Evolutionary conservation across 2,888 invertebrate genomes (phyloP), one percentile per base, ranked within the genome.

Genomic region (Phymatocera aterrima): DNA sequence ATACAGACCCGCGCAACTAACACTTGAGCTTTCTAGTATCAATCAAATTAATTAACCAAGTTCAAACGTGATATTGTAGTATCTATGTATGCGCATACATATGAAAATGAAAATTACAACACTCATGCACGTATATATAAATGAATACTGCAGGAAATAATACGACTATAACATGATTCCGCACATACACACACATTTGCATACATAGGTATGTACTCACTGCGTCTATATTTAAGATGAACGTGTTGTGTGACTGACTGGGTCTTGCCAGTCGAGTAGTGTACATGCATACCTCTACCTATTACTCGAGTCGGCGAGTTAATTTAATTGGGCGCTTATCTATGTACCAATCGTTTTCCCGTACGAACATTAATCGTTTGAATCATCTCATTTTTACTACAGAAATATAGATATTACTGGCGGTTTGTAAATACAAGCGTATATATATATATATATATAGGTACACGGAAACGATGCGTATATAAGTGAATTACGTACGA

Each of bases 301-400:
- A n/a, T n/a, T n/a, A n/a, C n/a, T n/a, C n/a, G n/a, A 61, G n/a
- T 34, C 61, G 34, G 10, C 64, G 18, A 65, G 72, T 72, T 34
- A 34, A 72, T 72, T 72, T 72, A 72, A 51, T 72, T 72, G 51
- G 72, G 31, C 28, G n/a, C 64, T 72, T 72, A 72, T 72, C 72
- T 72, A 28, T 10, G n/a, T n/a, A 51, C 72, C 72, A 51, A 72
- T 72, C 72, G 48, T 68, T 68, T 68, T 68, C 43, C 68, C 68
- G 68, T 43, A n/a, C 18, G 10, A 24, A 46, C 68, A 68, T 68
- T 68, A 68, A 68, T 68, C 68, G 15, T 46, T 40, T 24, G 3
- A 68, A 68, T 24, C 21, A 68, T 46, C 43, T 68, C 46, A 43
- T 68, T 43, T 68, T 4, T 15, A 68, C 6, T 68, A 21, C n/a